phyloP scores from a whole-genome alignment of 2,113 vertebrate genomes.

The Halcyon malimbica region DNA sequence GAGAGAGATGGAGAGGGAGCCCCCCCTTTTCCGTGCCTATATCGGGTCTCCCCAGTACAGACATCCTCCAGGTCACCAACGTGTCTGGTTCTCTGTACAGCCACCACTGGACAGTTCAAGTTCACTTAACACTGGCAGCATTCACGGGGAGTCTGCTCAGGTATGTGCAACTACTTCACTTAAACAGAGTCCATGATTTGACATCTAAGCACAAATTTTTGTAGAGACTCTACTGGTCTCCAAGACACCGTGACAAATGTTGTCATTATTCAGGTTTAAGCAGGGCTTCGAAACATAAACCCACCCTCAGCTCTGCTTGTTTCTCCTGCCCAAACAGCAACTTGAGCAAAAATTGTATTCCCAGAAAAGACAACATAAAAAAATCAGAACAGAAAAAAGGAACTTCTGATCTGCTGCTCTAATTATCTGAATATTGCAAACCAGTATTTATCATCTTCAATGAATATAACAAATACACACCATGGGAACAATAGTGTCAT shows the following conservation, averaged over 20 bases:
- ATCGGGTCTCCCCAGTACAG: accelerated
- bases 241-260: background rate
- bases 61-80: accelerated
- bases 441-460: background rate
- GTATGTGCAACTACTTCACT: background rate
- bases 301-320: background rate
- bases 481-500: background rate
- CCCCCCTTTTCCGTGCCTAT: background rate
- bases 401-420: background rate
- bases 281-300: background rate
- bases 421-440: background rate
- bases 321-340: background rate
- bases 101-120: background rate
- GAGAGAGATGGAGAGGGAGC: background rate
- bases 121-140: accelerated
- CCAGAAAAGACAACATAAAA: background rate
- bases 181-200: background rate
- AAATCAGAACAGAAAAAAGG: background rate
- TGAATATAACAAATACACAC: background rate
- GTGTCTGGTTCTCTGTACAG: accelerated
- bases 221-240: background rate
- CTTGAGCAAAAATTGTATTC: background rate
- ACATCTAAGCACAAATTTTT: background rate
- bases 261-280: background rate
- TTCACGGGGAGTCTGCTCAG: background rate